These are phyloP conservation scores for Lycopodina hypogea DNA, from an alignment of 37 sponge, comb jelly and placozoan species.

Conservation along the genomic window DNA sequence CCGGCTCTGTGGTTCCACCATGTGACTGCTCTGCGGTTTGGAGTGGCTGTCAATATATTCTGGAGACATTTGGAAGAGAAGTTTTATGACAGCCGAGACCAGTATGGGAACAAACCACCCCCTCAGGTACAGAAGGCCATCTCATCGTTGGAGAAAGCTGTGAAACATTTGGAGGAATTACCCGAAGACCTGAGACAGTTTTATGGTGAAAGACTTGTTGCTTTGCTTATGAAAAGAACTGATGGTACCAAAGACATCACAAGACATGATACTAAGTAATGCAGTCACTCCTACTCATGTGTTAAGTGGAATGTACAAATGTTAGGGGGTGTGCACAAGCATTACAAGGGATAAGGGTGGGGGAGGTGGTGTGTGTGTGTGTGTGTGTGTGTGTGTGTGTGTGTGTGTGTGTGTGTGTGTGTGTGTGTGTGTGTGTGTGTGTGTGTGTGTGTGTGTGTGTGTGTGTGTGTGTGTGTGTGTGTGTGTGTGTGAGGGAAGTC, in stretches of 20 bases:
- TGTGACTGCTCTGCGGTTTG: conserved; percentile 69
- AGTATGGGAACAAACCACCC: conserved; percentile 89
- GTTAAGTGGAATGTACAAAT: neutral
- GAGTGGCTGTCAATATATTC: conserved; percentile 88
- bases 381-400: too few species aligned
- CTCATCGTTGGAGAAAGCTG: conserved; percentile 71
- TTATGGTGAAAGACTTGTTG: conserved; percentile 42
- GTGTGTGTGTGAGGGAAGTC: too few species aligned
- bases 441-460: too few species aligned
- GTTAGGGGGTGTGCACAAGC: conserved; percentile 1
- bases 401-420: too few species aligned
- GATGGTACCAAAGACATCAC: neutral
- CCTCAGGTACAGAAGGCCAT: conserved; percentile 74
- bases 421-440: too few species aligned
- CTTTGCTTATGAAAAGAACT: neutral
- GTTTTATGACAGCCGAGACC: conserved; percentile 76
- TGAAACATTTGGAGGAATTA: conserved; percentile 60
- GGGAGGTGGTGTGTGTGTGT: too few species aligned
- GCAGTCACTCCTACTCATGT: neutral
- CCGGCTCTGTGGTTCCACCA: conserved; percentile 98
- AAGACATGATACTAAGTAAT: neutral
- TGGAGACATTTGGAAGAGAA: conserved; percentile 76
- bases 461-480: too few species aligned
- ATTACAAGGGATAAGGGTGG: too few species aligned
- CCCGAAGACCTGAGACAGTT: conserved; percentile 83